Base-by-base conservation (phyloP, 2,797 vertebrate genomes). In the Molossus molossus region DNA sequence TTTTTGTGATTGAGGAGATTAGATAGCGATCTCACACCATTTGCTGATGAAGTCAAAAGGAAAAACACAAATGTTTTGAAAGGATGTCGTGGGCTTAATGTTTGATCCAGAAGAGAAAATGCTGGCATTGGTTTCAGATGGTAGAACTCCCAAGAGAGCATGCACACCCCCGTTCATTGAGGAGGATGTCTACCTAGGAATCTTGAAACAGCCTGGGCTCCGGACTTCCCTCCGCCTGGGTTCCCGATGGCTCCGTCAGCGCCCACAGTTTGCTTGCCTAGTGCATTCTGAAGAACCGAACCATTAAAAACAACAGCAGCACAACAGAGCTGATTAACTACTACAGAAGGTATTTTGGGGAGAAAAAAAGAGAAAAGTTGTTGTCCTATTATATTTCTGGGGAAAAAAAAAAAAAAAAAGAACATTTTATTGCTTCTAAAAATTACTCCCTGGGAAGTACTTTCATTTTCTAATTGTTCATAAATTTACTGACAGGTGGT, bases 401-500 rank as follows among this genome's bases (percentile, higher is more conserved):
- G 95, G 96, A 97, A 97, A 97, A 97, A 98, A 97, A 97, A 97
- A 98, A 97, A 97, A 97, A 97, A 97, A 98, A 97, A 94, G 97
- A 98, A 94, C 92, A 84, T 98, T 98, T 98, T 98, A 98, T 98
- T 87, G 87, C 20, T 55, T 33, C 23, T 94, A 82, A 98, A 98
- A 98, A 98, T 98, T 97, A 97, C 97, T 98, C 98, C 98, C 98
- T 97, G 97, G 98, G 98, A 98, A 98, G 98, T 97, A 97, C 98
- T 98, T 98, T 98, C 89, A 81, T 97, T 98, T 98, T 97, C 98
- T 98, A 98, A 98, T 98, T 98, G 98, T 98, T 98, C 98, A 98
- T 98, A 98, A 98, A 98, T 98, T 98, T 98, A 95, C 98, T 98
- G 98, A 98, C 98, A 98, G 98, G 98, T 98, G 98, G 98, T 98